A percentile compares a stretch with the other conserved stretches of the same genome.
Evolutionary conservation across 2,888 invertebrate genomes (phyloP).

Genomic region (Oscheius sp.): DNA sequence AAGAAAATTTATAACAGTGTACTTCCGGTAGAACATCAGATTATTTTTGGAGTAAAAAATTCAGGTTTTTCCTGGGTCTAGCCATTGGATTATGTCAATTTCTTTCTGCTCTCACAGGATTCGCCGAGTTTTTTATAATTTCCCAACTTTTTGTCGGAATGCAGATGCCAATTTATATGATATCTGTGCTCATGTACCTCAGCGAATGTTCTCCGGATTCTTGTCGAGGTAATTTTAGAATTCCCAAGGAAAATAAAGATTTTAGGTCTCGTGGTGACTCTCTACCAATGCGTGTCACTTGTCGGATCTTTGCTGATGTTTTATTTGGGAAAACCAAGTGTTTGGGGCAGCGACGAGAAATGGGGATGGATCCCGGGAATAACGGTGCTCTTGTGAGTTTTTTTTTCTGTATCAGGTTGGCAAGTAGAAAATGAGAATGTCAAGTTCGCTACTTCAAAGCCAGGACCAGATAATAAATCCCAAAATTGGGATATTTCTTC

Average conservation of each 20-base stretch:
- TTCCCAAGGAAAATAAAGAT: no score
- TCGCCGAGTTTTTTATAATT: conserved; percentile 45
- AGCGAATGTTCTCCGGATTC: conserved; percentile 50
- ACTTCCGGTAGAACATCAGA: conserved; percentile 31
- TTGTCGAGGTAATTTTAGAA: conserved; percentile 25
- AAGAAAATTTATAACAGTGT: conserved; percentile 39
- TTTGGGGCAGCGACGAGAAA: conserved; percentile 12
- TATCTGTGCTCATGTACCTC: conserved; percentile 42
- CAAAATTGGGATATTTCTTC: no score
- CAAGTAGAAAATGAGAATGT: no score
- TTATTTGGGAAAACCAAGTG: conserved; percentile 9
- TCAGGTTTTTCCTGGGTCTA: conserved; percentile 23
- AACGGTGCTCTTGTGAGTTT: conserved; percentile 44
- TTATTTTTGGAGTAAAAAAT: no score
- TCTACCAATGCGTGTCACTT: not conserved
- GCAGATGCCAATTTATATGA: conserved; percentile 31
- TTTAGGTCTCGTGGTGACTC: conserved; percentile 25
- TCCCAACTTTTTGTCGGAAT: conserved; percentile 33
- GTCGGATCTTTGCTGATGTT: conserved; percentile 29
- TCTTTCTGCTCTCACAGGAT: conserved; percentile 31
- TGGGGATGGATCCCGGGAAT: conserved; percentile 29
- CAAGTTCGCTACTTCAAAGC: no score
- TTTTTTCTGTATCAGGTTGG: no score
- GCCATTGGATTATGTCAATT: conserved; percentile 33
- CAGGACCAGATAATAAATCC: no score